Evolutionary conservation across 2,797 vertebrate genomes (phyloP), one percentile per base, ranked within the genome.

Genomic region (Hypotaenidia okinawae): DNA sequence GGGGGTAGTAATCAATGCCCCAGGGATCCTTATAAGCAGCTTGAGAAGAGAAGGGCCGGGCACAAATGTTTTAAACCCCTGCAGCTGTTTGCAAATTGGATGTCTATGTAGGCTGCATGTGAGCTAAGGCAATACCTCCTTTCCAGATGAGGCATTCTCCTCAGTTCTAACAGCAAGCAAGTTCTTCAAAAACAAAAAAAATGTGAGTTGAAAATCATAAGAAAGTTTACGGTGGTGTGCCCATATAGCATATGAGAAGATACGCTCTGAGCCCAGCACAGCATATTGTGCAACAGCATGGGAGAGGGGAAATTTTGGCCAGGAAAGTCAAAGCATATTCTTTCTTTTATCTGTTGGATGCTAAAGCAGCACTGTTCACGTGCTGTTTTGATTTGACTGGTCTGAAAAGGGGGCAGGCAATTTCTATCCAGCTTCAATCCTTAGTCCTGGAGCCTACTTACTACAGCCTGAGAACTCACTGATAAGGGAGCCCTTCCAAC

Each of bases 241-340:
- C 77, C 19, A 4, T 73, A 39, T 11, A 87, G 33, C 87, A 87
- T 93, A 93, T 33, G 57, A 91, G 33, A n/a, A 81, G 45, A 84
- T 64, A 73, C 5, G 73, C 41, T 86, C 67, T 58, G 57, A 95
- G 94, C 69, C 79, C 77, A 90, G 79, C 13, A 43, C 33, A 88
- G 89, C 93, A 93, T 96, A 95, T 95, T 96, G 91, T 90, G 77
- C 57, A 96, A 95, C 95, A 96, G 95, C 92, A 94, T 95, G 96
- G 49, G 74, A 93, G 70, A 93, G 86, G 68, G 79, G 70, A 88
- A 87, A 94, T 96, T 96, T 89, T 94, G 94, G 95, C 93, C 95
- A 82, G 86, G 64, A 89, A 95, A 94, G 95, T 82, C 87, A 88
- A 88, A 96, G 80, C 93, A 95, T 94, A 95, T 95, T 96, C 93